Evolutionary conservation across 1,140 invertebrate genomes (phyloP), one percentile per base, ranked within the genome.

Genomic region (Pissodes strobi): DNA sequence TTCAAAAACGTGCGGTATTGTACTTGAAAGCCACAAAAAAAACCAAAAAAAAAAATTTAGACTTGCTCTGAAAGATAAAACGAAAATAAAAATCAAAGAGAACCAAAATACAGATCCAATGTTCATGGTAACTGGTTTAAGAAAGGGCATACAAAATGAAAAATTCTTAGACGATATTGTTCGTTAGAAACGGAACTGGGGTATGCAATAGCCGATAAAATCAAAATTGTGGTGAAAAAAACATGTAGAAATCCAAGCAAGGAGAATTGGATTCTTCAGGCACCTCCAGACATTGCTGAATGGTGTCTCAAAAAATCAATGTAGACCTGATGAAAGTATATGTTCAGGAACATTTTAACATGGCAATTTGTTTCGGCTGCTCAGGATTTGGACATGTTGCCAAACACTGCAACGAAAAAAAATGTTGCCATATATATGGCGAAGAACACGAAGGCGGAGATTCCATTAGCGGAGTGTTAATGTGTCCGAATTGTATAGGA

Each of bases 281-380:
- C n/a, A n/a, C n/a, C n/a, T n/a, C n/a, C 49, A 2, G 37, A 55
- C 5, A 27, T 63, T n/a, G 51, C 60, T 12, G 41, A 63, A 63
- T 63, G 60, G 60, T 63, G 55, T 22, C 51, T 63, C 10, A 63
- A 55, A 30, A 23, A 18, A 45, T 63, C 6, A 41, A 43, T 55
- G 23, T 63, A 23, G 60, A 63, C 18, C 23, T 63, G 21, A 23
- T 63, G 10, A 55, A 43, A 55, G 60, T 55, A 18, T 30, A 53
- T 30, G 60, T 63, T 10, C 49, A 41, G 23, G 46, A 61, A 51
- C n/a, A n/a, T n/a, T n/a, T n/a, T n/a, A n/a, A n/a, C n/a, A n/a
- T n/a, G n/a, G n/a, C n/a, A n/a, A n/a, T 46, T 15, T 41, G 23
- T 10, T 19, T 23, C 21, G 6, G n/a, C 3, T 56, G 34, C 19